Evolutionary conservation across 2,888 invertebrate species (phyloP), one percentile per base, ranked within the genome.

Genomic region (Blomia tropicalis): DNA sequence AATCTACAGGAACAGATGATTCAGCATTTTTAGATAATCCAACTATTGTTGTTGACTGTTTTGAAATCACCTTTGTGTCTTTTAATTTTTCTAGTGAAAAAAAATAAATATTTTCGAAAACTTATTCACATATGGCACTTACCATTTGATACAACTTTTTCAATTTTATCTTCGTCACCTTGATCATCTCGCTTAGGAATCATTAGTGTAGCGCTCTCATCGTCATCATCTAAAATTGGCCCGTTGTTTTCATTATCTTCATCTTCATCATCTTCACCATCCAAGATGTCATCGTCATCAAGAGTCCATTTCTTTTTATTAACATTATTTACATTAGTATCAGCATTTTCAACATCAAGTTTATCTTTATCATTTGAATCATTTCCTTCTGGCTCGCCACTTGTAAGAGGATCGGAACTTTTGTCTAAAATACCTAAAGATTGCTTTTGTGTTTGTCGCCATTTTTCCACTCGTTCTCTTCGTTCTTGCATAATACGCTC

Each of bases 401-500:
- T 87, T 86, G 27, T 43, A n/a, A 22, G 11, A 25, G 53, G 29
- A 3, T 51, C 25, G 4, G 7, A 32, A 23, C 47, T 58, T 4
- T 25, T 70, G n/a, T n/a, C n/a, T n/a, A n/a, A n/a, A n/a, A n/a
- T n/a, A 17, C 36, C 36, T 17, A 36, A 17, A 11, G 87, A 74
- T 71, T 87, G 84, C 73, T 91, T 91, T 17, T 92, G 80, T 70
- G 95, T 92, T 0, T 89, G 88, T 53, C 95, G 79, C 93, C 93
- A 95, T 60, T 91, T 81, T 74, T 96, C 95, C 66, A 96, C 93
- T 59, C 95, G 81, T 70, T 96, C 93, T 1, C 93, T 79, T 3
- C 95, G 79, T 73, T 90, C 92, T 71, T 88, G 89, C 93, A 95
- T 95, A 77, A 95, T 93, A 22, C 84, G 77, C 74, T 95, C 95